Evolutionary conservation across 2,113 vertebrate species (phyloP).

Genomic region (Callocephalon fimbriatum): DNA sequence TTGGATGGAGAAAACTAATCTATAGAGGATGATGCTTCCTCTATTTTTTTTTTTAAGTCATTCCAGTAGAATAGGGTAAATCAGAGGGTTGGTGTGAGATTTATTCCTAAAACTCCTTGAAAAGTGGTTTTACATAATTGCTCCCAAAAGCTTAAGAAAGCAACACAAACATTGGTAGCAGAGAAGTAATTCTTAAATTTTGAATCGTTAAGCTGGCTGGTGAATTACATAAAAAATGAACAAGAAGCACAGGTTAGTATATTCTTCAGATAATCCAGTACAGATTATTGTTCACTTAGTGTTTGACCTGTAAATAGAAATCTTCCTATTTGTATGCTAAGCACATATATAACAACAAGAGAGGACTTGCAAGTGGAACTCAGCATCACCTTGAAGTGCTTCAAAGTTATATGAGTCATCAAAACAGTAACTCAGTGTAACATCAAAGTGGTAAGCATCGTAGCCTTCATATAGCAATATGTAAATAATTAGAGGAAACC

Average conservation of each 20-base stretch:
- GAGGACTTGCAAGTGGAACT: background rate
- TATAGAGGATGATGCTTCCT: background rate
- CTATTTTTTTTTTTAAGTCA: background rate
- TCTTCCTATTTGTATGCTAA: background rate
- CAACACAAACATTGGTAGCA: background rate
- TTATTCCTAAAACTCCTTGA: background rate
- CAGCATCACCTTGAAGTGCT: conserved; percentile 37
- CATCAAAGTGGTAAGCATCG: conserved; percentile 16
- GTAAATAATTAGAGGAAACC: conserved; percentile 48
- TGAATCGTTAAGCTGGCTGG: background rate
- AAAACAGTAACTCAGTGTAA: conserved; percentile 38
- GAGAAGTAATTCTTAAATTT: background rate
- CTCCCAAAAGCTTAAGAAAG: background rate
- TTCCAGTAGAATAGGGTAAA: background rate
- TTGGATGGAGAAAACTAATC: background rate
- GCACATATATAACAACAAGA: background rate
- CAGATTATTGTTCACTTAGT: background rate
- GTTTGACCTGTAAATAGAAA: conserved; percentile 4
- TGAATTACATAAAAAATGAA: background rate
- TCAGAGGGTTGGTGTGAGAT: background rate
- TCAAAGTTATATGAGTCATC: conserved; percentile 27
- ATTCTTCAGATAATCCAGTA: background rate
- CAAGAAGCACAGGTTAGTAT: background rate
- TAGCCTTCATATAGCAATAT: conserved; percentile 7
- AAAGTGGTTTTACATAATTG: background rate